Conservation (phyloP, 2,113 vertebrate genomes). For the Campylomormyrus numenius region DNA sequence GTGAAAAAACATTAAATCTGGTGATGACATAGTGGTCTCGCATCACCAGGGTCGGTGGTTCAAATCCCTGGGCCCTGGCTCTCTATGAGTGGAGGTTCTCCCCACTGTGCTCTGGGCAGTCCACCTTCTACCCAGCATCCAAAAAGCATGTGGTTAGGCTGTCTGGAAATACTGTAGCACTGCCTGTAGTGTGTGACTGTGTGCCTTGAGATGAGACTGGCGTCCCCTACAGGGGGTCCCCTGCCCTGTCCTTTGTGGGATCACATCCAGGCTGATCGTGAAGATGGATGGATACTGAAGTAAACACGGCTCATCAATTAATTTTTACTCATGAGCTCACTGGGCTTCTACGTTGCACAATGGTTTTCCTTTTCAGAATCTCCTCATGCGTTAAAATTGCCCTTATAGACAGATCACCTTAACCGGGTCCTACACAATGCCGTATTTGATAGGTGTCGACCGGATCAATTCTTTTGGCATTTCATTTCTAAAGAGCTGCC, state of each 20-base stretch:
- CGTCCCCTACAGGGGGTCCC: not conserved
- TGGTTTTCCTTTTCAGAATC: not conserved
- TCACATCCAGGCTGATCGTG: not conserved
- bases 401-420: not conserved
- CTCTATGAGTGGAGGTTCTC: not conserved
- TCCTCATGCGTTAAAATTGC: not conserved
- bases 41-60: not conserved
- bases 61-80: not conserved
- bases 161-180: not conserved
- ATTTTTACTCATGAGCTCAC: not conserved
- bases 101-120: not conserved
- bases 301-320: not conserved
- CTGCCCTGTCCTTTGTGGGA: not conserved
- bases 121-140: not conserved
- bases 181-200: not conserved
- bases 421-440: not conserved
- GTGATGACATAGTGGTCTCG: not conserved
- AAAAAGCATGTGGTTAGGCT: not conserved
- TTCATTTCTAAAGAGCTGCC: not conserved
- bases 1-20: not conserved
- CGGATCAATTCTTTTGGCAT: not conserved
- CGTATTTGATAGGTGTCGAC: not conserved
- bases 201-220: not conserved
- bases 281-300: not conserved
- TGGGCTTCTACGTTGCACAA: not conserved